Conservation (phyloP, 2,888 invertebrate genomes). For the Abrostola triplasia region DNA sequence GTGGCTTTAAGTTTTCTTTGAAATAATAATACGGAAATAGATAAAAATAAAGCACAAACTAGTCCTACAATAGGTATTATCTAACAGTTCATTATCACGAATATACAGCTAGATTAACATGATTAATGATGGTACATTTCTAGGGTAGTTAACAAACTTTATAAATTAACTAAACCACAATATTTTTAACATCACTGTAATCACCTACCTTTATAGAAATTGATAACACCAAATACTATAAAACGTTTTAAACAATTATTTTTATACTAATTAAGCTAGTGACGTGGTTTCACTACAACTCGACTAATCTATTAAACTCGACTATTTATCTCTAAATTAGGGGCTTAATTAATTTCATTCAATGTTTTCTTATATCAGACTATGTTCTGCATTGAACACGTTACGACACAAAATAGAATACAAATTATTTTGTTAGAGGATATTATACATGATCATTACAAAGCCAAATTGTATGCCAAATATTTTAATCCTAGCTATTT, state of each 20-base stretch:
- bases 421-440: conserved; percentile 25
- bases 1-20: conserved; percentile 6
- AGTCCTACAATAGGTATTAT: background rate
- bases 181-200: background rate
- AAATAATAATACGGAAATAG: background rate
- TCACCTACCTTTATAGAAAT: conserved; percentile 4
- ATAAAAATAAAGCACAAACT: conserved; percentile 24
- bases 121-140: too few species aligned
- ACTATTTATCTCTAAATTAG: conserved; percentile 25
- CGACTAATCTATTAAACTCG: conserved; percentile 13
- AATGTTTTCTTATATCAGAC: conserved; percentile 3
- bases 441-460: conserved; percentile 36
- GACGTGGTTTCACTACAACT: conserved; percentile 1
- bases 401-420: conserved; percentile 24
- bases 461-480: conserved; percentile 84
- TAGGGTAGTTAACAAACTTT: background rate
- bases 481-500: conserved; percentile 61
- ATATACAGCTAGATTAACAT: background rate
- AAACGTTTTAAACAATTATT: background rate
- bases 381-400: conserved; percentile 11
- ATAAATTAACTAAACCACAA: conserved; percentile 11
- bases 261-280: background rate
- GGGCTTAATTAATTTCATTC: conserved; percentile 7
- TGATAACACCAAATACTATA: conserved; percentile 11
- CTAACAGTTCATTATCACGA: background rate